Evolutionary conservation across 2,113 vertebrate species (phyloP).

Genomic region (Bambusicola thoracicus): DNA sequence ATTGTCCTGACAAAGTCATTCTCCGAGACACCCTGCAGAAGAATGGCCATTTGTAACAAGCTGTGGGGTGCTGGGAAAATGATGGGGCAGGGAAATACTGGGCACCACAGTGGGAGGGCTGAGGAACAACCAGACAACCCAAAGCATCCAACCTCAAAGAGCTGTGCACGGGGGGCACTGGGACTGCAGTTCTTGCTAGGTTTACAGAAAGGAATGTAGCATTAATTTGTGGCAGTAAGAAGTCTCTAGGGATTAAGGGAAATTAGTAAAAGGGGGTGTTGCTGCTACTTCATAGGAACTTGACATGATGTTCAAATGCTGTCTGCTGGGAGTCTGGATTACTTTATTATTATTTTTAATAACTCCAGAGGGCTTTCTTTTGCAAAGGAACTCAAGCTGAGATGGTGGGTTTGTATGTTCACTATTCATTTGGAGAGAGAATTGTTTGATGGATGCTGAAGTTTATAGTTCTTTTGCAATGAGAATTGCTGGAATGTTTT

Average conservation of each 20-base stretch:
- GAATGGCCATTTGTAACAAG: constrained; percentile 17
- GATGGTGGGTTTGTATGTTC: constrained; percentile 67
- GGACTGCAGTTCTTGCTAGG: constrained; percentile 31
- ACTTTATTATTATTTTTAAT: constrained; percentile 61
- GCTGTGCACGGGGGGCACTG: constrained; percentile 2
- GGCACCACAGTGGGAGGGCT: neutral
- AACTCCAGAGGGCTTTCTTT: constrained; percentile 65
- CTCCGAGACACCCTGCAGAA: constrained; percentile 13
- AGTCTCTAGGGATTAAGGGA: constrained; percentile 33
- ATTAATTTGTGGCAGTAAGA: constrained; percentile 42
- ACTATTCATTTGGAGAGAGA: constrained; percentile 66
- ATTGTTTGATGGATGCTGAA: constrained; percentile 65
- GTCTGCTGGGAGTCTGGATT: constrained; percentile 53
- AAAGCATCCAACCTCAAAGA: constrained; percentile 48
- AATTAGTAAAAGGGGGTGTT: constrained; percentile 62
- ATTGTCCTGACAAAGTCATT: constrained; percentile 17
- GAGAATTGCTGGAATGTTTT: constrained; percentile 60
- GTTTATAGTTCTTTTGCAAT: constrained; percentile 64
- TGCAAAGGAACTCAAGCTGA: constrained; percentile 68
- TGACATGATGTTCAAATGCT: constrained; percentile 50
- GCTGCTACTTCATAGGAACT: constrained; percentile 59
- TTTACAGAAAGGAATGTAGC: constrained; percentile 51
- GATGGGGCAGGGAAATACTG: constrained; percentile 19
- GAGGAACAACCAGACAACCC: constrained; percentile 44
- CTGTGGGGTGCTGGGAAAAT: constrained; percentile 25